A percentile compares a stretch with the other conserved stretches of the same genome.
Conservation (phyloP, 2,888 invertebrate genomes). For the Hirudinaria manillensis region DNA sequence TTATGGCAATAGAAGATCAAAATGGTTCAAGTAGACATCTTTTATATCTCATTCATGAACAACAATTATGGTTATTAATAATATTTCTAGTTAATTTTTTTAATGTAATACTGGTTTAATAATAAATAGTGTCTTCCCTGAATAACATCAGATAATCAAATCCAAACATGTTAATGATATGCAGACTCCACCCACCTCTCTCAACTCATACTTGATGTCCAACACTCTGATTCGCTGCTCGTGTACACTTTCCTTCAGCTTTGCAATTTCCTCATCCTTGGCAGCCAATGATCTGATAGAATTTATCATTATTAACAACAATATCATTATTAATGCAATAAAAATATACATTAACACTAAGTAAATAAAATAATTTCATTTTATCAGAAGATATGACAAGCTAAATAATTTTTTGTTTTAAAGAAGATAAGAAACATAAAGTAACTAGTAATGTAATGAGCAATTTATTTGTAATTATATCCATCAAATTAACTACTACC, state of each 20-base stretch:
- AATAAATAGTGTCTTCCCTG: too few species aligned
- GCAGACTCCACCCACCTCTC: constrained; percentile 35
- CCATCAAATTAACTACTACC: too few species aligned
- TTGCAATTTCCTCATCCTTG: constrained; percentile 41
- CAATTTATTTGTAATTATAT: too few species aligned
- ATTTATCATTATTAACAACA: background rate
- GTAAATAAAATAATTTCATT: background rate
- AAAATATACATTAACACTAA: background rate
- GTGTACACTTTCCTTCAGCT: constrained; percentile 37
- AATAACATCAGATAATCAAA: background rate
- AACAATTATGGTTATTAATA: too few species aligned
- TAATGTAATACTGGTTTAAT: too few species aligned
- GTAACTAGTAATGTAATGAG: background rate
- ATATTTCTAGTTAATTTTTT: too few species aligned
- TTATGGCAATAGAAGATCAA: too few species aligned
- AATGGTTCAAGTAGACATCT: too few species aligned
- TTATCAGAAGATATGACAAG: background rate
- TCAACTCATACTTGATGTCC: constrained; percentile 41
- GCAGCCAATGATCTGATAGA: constrained; percentile 18
- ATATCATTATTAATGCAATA: background rate
- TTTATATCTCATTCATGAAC: too few species aligned
- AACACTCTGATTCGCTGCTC: constrained; percentile 41
- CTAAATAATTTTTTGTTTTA: background rate
- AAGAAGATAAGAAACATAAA: background rate
- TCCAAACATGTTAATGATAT: background rate